Evolutionary conservation across 2,888 invertebrate species (phyloP).

Genomic region (Drosophila cracens): DNA sequence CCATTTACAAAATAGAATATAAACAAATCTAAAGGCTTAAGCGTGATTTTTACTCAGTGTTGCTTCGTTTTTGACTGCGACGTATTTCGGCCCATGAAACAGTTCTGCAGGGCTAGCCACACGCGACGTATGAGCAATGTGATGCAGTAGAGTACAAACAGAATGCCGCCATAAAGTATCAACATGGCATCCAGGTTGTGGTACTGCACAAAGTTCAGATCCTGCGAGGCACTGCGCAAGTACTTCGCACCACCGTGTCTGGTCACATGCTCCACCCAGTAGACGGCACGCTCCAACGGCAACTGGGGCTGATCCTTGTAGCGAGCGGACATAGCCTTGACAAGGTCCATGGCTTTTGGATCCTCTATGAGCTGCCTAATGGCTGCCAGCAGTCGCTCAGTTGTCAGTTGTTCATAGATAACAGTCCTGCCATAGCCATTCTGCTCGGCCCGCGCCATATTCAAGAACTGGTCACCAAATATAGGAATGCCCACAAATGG

Average conservation of each 20-base stretch:
- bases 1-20: constrained; percentile 1
- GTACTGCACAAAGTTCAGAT: constrained; percentile 81
- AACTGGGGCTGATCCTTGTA: constrained; percentile 80
- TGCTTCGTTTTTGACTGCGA: constrained; percentile 49
- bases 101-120: constrained; percentile 31
- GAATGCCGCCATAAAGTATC: constrained; percentile 70
- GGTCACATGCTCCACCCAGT: constrained; percentile 83
- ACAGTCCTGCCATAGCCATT: constrained; percentile 84
- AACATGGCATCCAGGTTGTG: constrained; percentile 82
- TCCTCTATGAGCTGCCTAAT: constrained; percentile 65
- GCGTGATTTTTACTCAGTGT: constrained; percentile 29
- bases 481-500: constrained; percentile 86
- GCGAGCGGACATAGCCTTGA: constrained; percentile 70
- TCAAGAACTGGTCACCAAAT: constrained; percentile 86
- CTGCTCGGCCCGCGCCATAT: constrained; percentile 84
- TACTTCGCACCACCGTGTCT: constrained; percentile 82
- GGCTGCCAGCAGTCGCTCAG: constrained; percentile 73
- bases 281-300: constrained; percentile 81
- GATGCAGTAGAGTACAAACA: constrained; percentile 50
- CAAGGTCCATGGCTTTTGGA: constrained; percentile 55
- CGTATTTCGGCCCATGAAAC: constrained; percentile 23
- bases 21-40: neutral
- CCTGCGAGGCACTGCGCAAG: constrained; percentile 80
- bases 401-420: constrained; percentile 79
- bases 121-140: constrained; percentile 38